These are phyloP conservation scores for Dipodomys stephensi DNA, from an alignment of 2,113 vertebrate species.

Conservation along the genomic window DNA sequence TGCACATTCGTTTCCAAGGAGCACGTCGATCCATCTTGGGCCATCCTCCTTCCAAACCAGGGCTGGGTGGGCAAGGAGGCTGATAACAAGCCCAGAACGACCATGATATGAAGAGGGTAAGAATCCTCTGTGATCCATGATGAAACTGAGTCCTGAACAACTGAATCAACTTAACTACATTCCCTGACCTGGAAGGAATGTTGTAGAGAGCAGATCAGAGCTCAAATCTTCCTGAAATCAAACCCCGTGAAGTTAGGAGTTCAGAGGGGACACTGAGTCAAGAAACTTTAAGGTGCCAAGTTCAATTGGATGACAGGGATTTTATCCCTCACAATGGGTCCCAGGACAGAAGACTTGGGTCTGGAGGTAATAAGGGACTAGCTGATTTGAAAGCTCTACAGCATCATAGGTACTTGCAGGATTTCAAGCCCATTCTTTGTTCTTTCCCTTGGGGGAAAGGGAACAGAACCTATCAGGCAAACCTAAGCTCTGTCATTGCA, in stretches of 20 bases:
- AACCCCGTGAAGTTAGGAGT: neutral
- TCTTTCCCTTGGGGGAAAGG: neutral
- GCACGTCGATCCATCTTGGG: slow-evolving; percentile 32
- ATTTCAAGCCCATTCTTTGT: neutral
- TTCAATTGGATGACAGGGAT: neutral
- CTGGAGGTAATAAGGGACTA: neutral
- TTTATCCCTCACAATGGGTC: neutral
- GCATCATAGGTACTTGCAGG: too few species aligned
- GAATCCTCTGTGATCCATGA: neutral
- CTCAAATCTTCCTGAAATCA: neutral
- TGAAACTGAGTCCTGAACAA: neutral
- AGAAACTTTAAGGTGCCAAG: neutral
- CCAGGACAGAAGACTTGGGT: neutral
- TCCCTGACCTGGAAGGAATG: neutral
- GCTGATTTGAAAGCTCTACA: neutral
- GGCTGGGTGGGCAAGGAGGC: too few species aligned
- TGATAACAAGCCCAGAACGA: neutral
- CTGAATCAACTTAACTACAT: neutral
- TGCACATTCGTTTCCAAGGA: slow-evolving; percentile 47
- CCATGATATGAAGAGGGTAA: neutral
- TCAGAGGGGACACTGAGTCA: neutral
- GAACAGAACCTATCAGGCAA: neutral
- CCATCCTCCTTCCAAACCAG: neutral
- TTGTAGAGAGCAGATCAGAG: neutral
- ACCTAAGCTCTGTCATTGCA: neutral